Evolutionary conservation across 1,140 invertebrate species (phyloP), one percentile per base, ranked within the genome.

Genomic region (Augochlora pura): DNA sequence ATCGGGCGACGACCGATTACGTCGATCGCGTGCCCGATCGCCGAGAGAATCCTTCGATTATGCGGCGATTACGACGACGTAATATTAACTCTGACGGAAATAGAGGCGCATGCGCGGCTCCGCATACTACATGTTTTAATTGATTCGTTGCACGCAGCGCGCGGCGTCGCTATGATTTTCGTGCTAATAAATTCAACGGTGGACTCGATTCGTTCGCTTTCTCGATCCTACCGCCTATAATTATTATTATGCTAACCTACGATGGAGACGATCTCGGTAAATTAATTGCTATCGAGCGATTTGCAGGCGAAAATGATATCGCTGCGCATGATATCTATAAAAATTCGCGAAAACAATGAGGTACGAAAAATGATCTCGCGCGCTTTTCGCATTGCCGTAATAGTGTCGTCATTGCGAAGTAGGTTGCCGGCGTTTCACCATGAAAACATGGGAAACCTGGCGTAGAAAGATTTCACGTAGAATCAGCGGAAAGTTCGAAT

Each of bases 141-240:
- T 46, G 67, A 87, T 87, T 86, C 81, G 27, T 63, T 54, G 70
- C 85, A 83, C 74, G 75, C 62, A 46, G 42, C 42, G 72, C n/a
- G n/a, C 71, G 83, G 86, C 88, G 87, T 85, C 69, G 81, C 85
- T 82, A 84, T 88, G 87, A 88, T 86, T 82, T 88, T 87, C 72
- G 80, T 78, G 78, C 70, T 87, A 91, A 90, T 91, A 81, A 89
- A 91, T 88, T 89, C 86, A 82, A 69, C 54, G 60, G 65, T 80
- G 85, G 69, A 80, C 88, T 85, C 82, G 86, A 88, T 46, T 0
- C 42, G 42, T 12, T 3, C 42, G 42, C 42, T 46, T 46, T 46
- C 42, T 46, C 42, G 42, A 12, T 46, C 42, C 10, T 46, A 46
- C 2, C 42, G 12, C 10, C 9, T 10, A 9, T 46, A 46, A 46